Evolutionary conservation across 2,113 vertebrate genomes (phyloP).

Genomic region (Puntigrus tetrazona): DNA sequence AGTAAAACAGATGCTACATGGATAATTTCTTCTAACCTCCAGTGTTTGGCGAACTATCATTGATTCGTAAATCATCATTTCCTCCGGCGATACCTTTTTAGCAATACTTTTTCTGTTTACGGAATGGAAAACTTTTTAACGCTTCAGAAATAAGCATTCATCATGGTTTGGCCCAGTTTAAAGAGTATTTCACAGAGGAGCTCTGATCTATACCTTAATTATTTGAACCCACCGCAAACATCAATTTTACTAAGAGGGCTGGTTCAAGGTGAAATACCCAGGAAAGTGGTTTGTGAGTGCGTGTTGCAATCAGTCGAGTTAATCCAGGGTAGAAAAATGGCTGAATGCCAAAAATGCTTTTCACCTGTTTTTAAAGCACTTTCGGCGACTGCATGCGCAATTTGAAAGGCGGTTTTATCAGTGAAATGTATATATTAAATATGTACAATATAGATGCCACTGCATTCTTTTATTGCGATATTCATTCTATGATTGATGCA

Average conservation of each 20-base stretch:
- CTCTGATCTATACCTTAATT: constrained; percentile 15
- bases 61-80: not conserved
- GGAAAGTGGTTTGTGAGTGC: constrained; percentile 9
- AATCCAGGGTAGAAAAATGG: constrained; percentile 38
- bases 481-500: not conserved
- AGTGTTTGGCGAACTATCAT: not conserved
- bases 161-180: not conserved
- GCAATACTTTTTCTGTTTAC: not conserved
- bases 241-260: not conserved
- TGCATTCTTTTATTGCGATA: not conserved
- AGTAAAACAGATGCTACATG: constrained; percentile 28
- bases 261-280: constrained; percentile 29
- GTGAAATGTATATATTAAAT: not conserved
- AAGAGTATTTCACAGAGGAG: not conserved
- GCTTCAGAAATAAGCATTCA: not conserved
- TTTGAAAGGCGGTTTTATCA: not conserved
- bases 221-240: constrained; percentile 26
- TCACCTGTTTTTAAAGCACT: constrained; percentile 4
- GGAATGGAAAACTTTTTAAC: constrained; percentile 1
- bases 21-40: not conserved
- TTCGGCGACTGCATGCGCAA: not conserved
- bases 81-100: not conserved
- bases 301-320: constrained; percentile 16
- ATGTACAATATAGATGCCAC: not conserved
- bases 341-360: constrained; percentile 37